A percentile compares a stretch with the other conserved stretches of the same genome.
phyloP scores from a whole-genome alignment of 1,140 invertebrate species.

The Sycophila sp. region DNA sequence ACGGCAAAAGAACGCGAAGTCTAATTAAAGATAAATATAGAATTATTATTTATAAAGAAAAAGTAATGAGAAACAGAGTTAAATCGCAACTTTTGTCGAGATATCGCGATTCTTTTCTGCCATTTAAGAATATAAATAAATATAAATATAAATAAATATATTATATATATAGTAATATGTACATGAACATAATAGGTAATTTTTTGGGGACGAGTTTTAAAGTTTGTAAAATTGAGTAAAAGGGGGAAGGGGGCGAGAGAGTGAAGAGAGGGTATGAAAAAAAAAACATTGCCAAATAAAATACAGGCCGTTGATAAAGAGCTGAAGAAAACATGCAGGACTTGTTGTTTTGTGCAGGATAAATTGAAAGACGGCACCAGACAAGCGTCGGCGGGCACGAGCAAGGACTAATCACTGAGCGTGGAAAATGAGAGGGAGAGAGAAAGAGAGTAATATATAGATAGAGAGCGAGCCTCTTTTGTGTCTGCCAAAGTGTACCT shows the following conservation, averaged over 20 bases:
- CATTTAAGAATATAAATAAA: not conserved
- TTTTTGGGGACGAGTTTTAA: not conserved
- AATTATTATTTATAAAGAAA: not conserved
- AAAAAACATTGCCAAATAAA: no score
- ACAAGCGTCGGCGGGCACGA: constrained; percentile 48
- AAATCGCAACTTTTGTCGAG: constrained; percentile 3
- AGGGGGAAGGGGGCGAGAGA: not conserved
- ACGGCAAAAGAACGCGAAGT: constrained; percentile 34
- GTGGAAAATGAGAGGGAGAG: constrained; percentile 6
- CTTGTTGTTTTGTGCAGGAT: constrained; percentile 57
- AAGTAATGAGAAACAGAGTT: constrained; percentile 2
- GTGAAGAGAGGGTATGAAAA: not conserved
- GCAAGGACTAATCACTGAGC: constrained; percentile 45
- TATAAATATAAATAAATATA: not conserved
- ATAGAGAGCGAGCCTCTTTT: constrained; percentile 3
- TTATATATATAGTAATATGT: constrained; percentile 2
- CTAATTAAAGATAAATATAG: no score
- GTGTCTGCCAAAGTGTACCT: constrained; percentile 26
- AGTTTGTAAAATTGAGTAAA: constrained; percentile 7
- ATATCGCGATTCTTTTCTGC: constrained; percentile 14
- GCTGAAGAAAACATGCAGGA: constrained; percentile 31
- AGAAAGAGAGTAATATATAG: constrained; percentile 7
- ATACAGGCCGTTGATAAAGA: no score
- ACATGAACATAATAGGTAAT: not conserved
- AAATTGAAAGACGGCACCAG: constrained; percentile 47